Percentiles rank a stretch among this genome's conserved stretches.
These are phyloP conservation scores for Oriolus oriolus DNA, from an alignment of 2,113 vertebrate genomes.

Conservation along the genomic window DNA sequence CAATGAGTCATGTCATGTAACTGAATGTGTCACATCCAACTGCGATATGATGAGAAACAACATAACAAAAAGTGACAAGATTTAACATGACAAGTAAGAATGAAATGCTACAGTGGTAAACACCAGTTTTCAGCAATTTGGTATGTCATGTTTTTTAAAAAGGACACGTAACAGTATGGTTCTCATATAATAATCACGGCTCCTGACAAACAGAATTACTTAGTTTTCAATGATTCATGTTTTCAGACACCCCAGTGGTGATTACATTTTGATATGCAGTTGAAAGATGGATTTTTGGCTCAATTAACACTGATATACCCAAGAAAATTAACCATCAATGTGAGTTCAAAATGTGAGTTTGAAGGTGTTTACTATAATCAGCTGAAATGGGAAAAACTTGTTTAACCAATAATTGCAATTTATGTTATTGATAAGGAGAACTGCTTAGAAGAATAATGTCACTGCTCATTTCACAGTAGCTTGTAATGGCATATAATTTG, in stretches of 20 bases:
- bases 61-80: constrained; percentile 50
- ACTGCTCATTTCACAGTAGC: constrained; percentile 53
- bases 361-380: constrained; percentile 65
- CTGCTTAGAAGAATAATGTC: constrained; percentile 50
- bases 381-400: constrained; percentile 60
- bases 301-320: constrained; percentile 67
- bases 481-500: constrained; percentile 37
- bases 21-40: constrained; percentile 35
- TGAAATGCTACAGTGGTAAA: constrained; percentile 35
- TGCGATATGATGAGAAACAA: constrained; percentile 46
- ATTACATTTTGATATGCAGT: constrained; percentile 69
- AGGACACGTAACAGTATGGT: constrained; percentile 23
- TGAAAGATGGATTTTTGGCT: constrained; percentile 69
- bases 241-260: constrained; percentile 43
- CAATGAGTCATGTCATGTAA: constrained; percentile 47
- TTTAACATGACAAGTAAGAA: constrained; percentile 41
- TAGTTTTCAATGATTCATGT: constrained; percentile 38
- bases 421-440: constrained; percentile 62
- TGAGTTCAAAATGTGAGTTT: constrained; percentile 58
- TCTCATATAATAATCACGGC: constrained; percentile 56
- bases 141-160: constrained; percentile 48
- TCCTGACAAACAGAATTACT: constrained; percentile 59
- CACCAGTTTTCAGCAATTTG: constrained; percentile 45
- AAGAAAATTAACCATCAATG: constrained; percentile 68
- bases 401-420: constrained; percentile 68